A percentile compares a stretch with the other conserved stretches of the same genome.
These are phyloP conservation scores for Orbicella faveolata DNA, from an alignment of 64 coral and sea anemone genomes.

Conservation along the genomic window DNA sequence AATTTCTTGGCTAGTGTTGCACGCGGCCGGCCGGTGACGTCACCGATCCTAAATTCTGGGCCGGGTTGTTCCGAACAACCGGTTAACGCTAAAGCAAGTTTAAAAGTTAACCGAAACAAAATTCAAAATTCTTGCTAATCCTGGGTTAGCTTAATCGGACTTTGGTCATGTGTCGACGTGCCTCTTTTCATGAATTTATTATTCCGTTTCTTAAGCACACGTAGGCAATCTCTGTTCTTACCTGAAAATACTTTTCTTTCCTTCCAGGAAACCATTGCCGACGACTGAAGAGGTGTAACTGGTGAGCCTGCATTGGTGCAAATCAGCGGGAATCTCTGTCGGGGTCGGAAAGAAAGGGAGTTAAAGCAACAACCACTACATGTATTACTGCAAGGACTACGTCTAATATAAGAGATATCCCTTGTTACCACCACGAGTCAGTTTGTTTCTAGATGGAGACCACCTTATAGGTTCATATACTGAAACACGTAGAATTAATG, in stretches of 20 bases:
- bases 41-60: no score
- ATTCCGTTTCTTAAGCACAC: not conserved
- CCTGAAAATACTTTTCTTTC: not conserved
- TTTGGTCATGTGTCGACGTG: no score
- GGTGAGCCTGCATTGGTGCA: not conserved
- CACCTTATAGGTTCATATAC: no score
- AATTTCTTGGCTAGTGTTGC: no score
- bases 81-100: no score
- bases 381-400: not conserved
- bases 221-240: not conserved
- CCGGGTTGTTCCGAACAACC: no score
- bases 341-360: not conserved
- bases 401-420: not conserved
- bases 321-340: not conserved
- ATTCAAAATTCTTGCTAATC: no score
- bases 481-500: no score
- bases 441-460: no score
- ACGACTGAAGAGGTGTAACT: slow-evolving; percentile 7
- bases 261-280: slow-evolving; percentile 24
- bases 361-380: not conserved
- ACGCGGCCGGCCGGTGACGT: no score
- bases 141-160: no score
- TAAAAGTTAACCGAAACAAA: no score
- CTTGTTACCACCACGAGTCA: not conserved
- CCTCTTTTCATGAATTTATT: not conserved